phyloP scores from a whole-genome alignment of 2,797 vertebrate species.

The Myotis vivesi region DNA sequence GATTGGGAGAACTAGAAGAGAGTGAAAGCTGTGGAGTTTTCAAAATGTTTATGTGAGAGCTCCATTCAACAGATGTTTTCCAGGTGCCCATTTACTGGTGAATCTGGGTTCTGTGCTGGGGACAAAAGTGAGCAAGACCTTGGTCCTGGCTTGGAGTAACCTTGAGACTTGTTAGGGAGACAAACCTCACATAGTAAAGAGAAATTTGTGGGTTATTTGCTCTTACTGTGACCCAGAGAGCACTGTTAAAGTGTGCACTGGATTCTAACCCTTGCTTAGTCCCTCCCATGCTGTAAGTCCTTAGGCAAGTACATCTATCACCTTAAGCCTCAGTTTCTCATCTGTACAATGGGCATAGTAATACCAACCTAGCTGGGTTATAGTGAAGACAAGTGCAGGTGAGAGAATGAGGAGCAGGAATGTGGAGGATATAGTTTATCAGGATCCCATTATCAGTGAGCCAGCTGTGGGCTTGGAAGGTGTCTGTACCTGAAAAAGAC shows the following conservation, averaged over 20 bases:
- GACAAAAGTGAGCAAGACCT: not conserved
- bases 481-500: not conserved
- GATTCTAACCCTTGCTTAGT: not conserved
- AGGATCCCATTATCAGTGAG: not conserved
- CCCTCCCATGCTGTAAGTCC: not conserved
- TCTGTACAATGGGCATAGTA: not conserved
- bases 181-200: not conserved
- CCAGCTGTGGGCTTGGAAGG: not conserved
- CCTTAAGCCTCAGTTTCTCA: not conserved
- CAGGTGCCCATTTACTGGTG: not conserved
- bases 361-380: not conserved
- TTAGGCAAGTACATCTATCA: not conserved
- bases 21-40: not conserved
- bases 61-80: not conserved
- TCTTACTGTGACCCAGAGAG: not conserved
- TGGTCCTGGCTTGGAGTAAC: not conserved
- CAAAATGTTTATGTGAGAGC: not conserved
- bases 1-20: not conserved
- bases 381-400: not conserved
- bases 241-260: not conserved
- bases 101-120: not conserved
- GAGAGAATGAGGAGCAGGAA: not conserved
- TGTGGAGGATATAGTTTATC: not conserved
- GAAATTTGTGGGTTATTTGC: not conserved
- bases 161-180: not conserved